A percentile compares a stretch with the other conserved stretches of the same genome.
These are phyloP conservation scores for Drosophila pandora DNA, from an alignment of 1,140 invertebrate species.

Conservation along the genomic window DNA sequence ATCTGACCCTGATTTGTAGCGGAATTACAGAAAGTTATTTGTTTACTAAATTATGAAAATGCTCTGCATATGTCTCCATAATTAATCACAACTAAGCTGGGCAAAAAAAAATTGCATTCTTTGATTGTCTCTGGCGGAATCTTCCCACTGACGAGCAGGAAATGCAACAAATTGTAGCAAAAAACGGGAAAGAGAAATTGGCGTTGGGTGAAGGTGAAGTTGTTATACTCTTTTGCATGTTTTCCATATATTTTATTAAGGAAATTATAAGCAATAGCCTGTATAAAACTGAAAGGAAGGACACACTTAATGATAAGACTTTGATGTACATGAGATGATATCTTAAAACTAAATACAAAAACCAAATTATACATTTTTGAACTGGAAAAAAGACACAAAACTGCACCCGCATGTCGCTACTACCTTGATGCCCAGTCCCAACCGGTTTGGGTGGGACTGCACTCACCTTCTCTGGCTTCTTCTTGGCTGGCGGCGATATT, in stretches of 20 bases:
- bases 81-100: conserved; percentile 53
- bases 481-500: conserved; percentile 85
- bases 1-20: conserved; percentile 45
- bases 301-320: too few species aligned
- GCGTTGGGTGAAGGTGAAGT: neutral
- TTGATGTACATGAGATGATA: too few species aligned
- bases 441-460: conserved; percentile 35
- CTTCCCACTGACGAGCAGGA: conserved; percentile 52
- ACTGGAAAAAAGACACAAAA: conserved; percentile 1
- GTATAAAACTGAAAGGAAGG: neutral
- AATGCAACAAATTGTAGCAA: conserved; percentile 37
- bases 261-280: too few species aligned
- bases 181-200: neutral
- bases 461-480: conserved; percentile 87
- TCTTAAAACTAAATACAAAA: too few species aligned
- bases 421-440: conserved; percentile 3
- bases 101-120: conserved; percentile 27
- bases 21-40: conserved; percentile 4
- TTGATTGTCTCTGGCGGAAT: conserved; percentile 28
- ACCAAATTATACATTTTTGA: neutral
- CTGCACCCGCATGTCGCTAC: conserved; percentile 8
- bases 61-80: conserved; percentile 22
- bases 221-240: neutral
- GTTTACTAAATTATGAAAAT: conserved; percentile 4
- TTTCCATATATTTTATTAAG: neutral